phyloP scores from a whole-genome alignment of 2,113 vertebrate genomes.

The Calyptommatus sinebrachiatus region DNA sequence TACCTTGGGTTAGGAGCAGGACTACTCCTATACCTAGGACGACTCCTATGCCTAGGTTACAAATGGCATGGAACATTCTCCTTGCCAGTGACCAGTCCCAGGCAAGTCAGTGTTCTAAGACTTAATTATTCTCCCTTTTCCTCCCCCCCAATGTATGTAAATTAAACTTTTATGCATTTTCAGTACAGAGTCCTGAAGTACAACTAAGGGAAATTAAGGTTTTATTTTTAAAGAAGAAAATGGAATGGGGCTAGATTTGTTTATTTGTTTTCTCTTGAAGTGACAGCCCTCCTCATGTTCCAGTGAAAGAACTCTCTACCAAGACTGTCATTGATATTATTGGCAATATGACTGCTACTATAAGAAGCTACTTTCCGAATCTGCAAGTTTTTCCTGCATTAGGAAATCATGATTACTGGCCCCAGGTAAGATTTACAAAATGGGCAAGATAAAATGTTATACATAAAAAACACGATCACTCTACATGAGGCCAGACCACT shows the following conservation, averaged over 20 bases:
- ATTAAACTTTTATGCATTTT: neutral
- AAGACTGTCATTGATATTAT: slow-evolving; percentile 86
- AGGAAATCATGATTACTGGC: slow-evolving; percentile 98
- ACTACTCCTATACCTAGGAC: too few relatives aligned
- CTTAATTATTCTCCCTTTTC: neutral
- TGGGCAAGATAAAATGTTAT: too few relatives aligned
- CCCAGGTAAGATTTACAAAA: slow-evolving; percentile 78
- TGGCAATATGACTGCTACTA: slow-evolving; percentile 84
- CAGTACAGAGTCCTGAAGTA: neutral
- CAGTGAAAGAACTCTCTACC: slow-evolving; percentile 82
- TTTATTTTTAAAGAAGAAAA: neutral
- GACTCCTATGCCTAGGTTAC: too few relatives aligned
- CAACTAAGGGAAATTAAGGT: neutral
- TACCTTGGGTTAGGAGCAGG: too few relatives aligned
- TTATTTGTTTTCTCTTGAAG: slow-evolving; percentile 63
- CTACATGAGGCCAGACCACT: too few relatives aligned
- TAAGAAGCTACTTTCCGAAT: slow-evolving; percentile 81
- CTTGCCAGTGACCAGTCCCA: too few relatives aligned
- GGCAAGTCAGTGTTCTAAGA: too few relatives aligned
- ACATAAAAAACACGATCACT: too few relatives aligned
- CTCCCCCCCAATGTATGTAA: neutral
- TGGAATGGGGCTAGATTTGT: neutral
- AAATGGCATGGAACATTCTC: too few relatives aligned
- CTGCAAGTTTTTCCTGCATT: slow-evolving; percentile 87
- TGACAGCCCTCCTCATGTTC: slow-evolving; percentile 94